Evolutionary conservation across 2,888 invertebrate genomes (phyloP).

Genomic region (Melanostoma mellinum): DNA sequence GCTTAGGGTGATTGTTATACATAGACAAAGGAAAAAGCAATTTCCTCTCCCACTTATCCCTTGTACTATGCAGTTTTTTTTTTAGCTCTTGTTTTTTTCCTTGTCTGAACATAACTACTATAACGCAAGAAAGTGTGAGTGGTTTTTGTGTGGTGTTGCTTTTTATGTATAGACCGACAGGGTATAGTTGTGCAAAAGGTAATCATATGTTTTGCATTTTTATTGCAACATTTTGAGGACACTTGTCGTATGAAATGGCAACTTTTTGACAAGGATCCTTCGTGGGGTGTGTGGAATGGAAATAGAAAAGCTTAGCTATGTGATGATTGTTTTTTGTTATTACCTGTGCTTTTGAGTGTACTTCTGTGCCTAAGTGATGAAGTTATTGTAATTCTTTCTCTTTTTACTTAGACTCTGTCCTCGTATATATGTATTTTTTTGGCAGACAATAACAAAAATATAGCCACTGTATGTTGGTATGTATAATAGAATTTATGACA

Average conservation of each 20-base stretch:
- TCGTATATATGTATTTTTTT: constrained; percentile 19
- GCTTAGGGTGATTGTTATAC: constrained; percentile 65
- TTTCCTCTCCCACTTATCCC: constrained; percentile 65
- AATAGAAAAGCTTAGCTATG: constrained; percentile 38
- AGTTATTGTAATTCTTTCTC: constrained; percentile 45
- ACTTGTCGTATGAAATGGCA: constrained; percentile 72
- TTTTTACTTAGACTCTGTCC: constrained; percentile 16
- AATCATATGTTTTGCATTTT: constrained; percentile 73
- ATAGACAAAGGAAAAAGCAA: constrained; percentile 72
- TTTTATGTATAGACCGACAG: constrained; percentile 33
- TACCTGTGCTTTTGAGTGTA: constrained; percentile 67
- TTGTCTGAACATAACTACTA: constrained; percentile 11
- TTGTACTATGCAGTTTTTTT: constrained; percentile 26
- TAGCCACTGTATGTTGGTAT: constrained; percentile 48
- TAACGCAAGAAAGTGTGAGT: background rate
- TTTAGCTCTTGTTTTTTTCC: background rate
- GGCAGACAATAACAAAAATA: constrained; percentile 15
- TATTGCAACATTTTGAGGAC: constrained; percentile 73
- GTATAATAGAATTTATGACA: constrained; percentile 51
- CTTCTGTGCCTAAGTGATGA: constrained; percentile 58
- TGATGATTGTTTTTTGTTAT: constrained; percentile 68
- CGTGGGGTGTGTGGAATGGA: constrained; percentile 21
- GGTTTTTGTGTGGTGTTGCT: constrained; percentile 30
- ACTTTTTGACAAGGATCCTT: constrained; percentile 62
- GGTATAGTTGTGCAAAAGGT: constrained; percentile 31